Percentiles rank a stretch among this genome's conserved stretches.
phyloP scores from a whole-genome alignment of 2,113 vertebrate species.

The Heloderma charlesbogerti region DNA sequence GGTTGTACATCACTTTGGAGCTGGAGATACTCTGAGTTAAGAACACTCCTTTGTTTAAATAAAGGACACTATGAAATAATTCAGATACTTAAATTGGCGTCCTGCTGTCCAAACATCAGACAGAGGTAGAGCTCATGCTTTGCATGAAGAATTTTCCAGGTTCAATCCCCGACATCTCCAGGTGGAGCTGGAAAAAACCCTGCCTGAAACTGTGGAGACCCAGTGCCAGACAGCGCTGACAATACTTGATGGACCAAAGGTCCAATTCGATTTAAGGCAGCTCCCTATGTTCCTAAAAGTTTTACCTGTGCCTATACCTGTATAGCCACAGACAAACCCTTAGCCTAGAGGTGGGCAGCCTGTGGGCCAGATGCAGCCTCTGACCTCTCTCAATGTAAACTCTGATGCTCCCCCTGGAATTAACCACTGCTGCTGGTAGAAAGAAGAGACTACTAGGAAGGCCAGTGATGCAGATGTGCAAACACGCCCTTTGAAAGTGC shows the following conservation, averaged over 20 bases:
- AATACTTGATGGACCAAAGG: no score
- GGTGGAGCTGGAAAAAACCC: no score
- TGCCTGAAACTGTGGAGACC: no score
- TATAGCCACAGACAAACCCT: constrained; percentile 15
- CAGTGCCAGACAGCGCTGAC: no score
- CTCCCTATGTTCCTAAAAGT: neutral
- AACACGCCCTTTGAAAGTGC: neutral
- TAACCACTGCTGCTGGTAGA: no score
- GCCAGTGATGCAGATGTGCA: neutral
- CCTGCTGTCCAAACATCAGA: neutral
- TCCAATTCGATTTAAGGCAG: no score
- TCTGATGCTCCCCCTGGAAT: neutral
- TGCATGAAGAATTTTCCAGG: no score
- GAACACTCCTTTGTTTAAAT: neutral
- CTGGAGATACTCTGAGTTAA: neutral
- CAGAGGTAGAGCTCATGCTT: neutral
- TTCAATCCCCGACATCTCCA: no score
- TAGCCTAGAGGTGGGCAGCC: no score
- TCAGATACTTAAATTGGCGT: neutral
- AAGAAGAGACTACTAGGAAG: neutral
- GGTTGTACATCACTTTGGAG: neutral
- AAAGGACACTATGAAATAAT: neutral
- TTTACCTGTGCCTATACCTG: neutral
- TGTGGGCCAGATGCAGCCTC: no score
- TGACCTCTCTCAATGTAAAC: neutral